phyloP scores from a whole-genome alignment of 2,888 invertebrate species.

The Chelonus formosanus region DNA sequence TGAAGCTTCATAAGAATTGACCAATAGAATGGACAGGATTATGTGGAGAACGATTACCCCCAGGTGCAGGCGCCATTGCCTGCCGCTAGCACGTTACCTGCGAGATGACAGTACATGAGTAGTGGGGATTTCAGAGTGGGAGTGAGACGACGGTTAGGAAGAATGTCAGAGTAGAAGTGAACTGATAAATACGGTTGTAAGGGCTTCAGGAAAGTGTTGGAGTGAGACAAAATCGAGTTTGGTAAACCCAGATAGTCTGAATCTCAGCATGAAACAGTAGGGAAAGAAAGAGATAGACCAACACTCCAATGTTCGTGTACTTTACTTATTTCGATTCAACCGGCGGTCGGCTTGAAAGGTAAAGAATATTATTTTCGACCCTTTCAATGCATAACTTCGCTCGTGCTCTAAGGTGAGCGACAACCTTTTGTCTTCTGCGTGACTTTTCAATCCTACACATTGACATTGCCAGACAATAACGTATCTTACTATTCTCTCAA shows the following conservation, averaged over 20 bases:
- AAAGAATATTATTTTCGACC: conserved; percentile 32
- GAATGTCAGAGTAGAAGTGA: conserved; percentile 19
- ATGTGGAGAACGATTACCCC: conserved; percentile 54
- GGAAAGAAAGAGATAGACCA: conserved; percentile 14
- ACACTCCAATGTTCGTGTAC: conserved; percentile 1
- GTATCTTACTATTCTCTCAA: conserved; percentile 1
- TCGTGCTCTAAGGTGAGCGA: conserved; percentile 17
- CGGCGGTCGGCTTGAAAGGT: conserved; percentile 20
- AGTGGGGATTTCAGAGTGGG: conserved; percentile 17
- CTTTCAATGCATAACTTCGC: conserved; percentile 32
- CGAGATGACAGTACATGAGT: conserved; percentile 20
- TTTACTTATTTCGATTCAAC: conserved; percentile 4
- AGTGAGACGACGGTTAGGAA: conserved; percentile 16
- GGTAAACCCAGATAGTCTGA: conserved; percentile 9
- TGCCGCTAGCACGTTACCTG: conserved; percentile 49
- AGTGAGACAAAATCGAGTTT: conserved; percentile 17
- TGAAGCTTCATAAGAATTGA: conserved; percentile 12
- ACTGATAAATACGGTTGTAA: conserved; percentile 12
- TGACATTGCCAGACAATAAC: conserved; percentile 19
- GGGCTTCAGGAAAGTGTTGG: conserved; percentile 21
- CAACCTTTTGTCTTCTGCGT: conserved; percentile 17
- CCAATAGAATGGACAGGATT: conserved; percentile 41
- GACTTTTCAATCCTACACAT: conserved; percentile 21
- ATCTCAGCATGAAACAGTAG: conserved; percentile 6
- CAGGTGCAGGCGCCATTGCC: conserved; percentile 59